Evolutionary conservation across 1,140 invertebrate species (phyloP).

Genomic region (Nilaparvata lugens): DNA sequence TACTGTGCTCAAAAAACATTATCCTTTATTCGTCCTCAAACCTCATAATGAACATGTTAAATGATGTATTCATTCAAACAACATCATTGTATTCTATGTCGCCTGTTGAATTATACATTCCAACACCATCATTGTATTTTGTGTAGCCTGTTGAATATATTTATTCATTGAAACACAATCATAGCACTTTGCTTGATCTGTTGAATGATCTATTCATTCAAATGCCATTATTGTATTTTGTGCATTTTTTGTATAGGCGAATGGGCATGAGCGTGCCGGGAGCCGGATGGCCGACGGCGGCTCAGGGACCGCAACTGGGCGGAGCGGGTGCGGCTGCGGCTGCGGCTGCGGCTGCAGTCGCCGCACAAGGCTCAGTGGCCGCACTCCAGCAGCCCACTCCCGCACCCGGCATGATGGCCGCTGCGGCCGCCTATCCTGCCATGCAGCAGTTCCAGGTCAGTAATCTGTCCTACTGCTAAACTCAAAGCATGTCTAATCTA

Average conservation of each 20-base stretch:
- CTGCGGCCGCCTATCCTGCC: slow-evolving; percentile 42
- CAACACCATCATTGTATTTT: no score
- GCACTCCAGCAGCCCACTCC: slow-evolving; percentile 54
- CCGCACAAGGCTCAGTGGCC: slow-evolving; percentile 40
- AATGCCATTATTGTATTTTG: no score
- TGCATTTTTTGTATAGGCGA: slow-evolving; percentile 35
- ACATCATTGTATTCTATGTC: no score
- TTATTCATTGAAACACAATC: no score
- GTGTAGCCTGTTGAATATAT: no score
- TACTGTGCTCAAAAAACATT: no score
- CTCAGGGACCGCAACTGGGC: slow-evolving; percentile 37
- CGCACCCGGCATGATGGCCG: slow-evolving; percentile 42
- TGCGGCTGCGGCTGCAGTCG: slow-evolving; percentile 36
- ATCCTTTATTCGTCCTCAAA: no score
- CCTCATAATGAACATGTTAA: no score
- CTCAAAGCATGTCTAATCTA: neutral
- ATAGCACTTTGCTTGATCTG: no score
- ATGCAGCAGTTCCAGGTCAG: slow-evolving; percentile 76
- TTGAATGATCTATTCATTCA: no score
- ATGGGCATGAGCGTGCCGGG: slow-evolving; percentile 66
- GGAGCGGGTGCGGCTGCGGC: neutral
- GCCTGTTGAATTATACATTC: no score
- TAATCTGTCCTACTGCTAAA: neutral
- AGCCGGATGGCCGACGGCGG: slow-evolving; percentile 48
- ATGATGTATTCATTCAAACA: no score